Base-by-base conservation (phyloP, 2,113 vertebrate genomes). In the Nibea coibor region DNA sequence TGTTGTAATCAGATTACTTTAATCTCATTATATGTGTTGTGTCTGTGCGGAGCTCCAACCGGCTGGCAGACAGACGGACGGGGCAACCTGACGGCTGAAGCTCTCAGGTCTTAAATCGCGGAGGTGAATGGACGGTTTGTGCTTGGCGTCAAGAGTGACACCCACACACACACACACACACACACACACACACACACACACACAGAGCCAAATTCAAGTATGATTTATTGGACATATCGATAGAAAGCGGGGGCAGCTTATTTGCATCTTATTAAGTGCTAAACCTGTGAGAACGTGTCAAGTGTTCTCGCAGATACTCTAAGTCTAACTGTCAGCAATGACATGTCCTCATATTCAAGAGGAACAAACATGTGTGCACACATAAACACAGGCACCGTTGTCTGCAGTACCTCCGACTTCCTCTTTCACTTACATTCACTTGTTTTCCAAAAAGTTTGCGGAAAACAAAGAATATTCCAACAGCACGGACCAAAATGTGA, bases 1-100 rank as follows among this genome's bases (percentile, higher is more conserved):
- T 59, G 53, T 71, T 35, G 88, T 92, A 87, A 87, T 90, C 84
- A 82, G 78, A 87, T 86, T 90, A 90, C 80, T 80, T 31, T 84
- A 86, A 89, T 84, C 80, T 58, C 51, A 79, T 87, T 83, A 72
- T 82, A 15, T 14, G 59, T 58, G 42, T 43, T 59, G 56, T 64
- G 66, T 62, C 19, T 10, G 28, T 24, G 71, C 1, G 19, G 42
- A 42, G 75, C 22, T 43, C 80, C 78, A 57, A 66, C 50, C 56
- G 69, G n/a, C 42, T 43, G 45, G 14, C 65, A 76, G 22, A 42
- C 67, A 0, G 79, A 42, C 65, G 42, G 79, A 42, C 65, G 42
- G 54, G 22, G 35, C 5, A 63, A 75, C 22, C n/a, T 59, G 26
- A 68, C 51, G 26, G 62, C 67, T 56, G 48, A 80, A 69, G 68